Evolutionary conservation across 2,113 vertebrate species (phyloP).

Genomic region (Neotragus pygmaeus): DNA sequence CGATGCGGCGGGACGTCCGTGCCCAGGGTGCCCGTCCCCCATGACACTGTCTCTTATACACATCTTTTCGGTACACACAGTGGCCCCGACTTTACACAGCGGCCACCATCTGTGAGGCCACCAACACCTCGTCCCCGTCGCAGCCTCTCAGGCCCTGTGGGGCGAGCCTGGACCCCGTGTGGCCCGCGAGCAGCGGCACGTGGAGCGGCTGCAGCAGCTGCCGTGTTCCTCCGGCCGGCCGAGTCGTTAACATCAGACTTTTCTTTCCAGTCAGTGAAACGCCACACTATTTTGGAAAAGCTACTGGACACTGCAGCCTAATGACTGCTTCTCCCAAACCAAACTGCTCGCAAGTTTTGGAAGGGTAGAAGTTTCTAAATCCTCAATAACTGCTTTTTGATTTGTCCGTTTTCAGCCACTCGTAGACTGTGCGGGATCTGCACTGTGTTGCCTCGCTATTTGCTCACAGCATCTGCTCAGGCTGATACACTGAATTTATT

Average conservation of each 20-base stretch:
- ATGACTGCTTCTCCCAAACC: neutral
- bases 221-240: neutral
- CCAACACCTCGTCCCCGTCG: neutral
- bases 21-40: neutral
- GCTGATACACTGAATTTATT: neutral
- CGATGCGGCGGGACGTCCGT: fast-evolving
- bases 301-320: neutral
- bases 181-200: constrained; percentile 23
- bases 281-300: neutral
- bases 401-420: neutral
- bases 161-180: constrained; percentile 4
- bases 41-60: no score
- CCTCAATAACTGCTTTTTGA: neutral
- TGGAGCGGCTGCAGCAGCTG: neutral
- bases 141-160: constrained; percentile 47
- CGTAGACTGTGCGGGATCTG: no score
- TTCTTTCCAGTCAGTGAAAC: neutral
- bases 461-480: neutral
- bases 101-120: constrained; percentile 29
- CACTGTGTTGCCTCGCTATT: neutral
- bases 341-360: neutral
- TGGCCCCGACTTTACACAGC: constrained; percentile 30
- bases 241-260: neutral
- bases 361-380: neutral
- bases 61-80: constrained; percentile 14